phyloP scores from a whole-genome alignment of 1,140 invertebrate genomes.

The Coelopa frigida region DNA sequence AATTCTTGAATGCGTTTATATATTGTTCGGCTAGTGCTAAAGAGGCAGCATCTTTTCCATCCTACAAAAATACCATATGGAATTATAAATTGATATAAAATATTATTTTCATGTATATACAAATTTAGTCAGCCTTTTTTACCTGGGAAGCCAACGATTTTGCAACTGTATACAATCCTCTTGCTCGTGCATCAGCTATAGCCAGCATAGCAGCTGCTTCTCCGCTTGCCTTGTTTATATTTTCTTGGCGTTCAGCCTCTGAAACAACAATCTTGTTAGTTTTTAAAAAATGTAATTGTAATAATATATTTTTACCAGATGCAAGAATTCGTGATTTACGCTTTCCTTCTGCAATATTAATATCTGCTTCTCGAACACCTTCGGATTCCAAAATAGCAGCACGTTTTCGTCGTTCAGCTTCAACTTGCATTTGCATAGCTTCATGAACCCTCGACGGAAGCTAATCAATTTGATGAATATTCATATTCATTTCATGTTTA shows the following conservation, averaged over 20 bases:
- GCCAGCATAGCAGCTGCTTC: constrained; percentile 81
- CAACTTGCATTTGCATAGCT: constrained; percentile 99
- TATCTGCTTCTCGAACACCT: constrained; percentile 87
- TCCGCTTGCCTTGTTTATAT: constrained; percentile 80
- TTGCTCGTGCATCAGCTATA: constrained; percentile 76
- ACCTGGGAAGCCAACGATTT: constrained; percentile 55
- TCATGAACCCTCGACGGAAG: constrained; percentile 89
- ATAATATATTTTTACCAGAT: constrained; percentile 57
- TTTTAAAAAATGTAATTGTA: background rate
- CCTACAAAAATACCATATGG: constrained; percentile 47
- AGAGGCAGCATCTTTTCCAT: constrained; percentile 81
- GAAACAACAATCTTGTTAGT: constrained; percentile 17
- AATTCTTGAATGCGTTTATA: constrained; percentile 83
- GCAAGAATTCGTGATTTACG: constrained; percentile 83
- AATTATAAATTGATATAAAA: constrained; percentile 11
- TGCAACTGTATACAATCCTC: constrained; percentile 68
- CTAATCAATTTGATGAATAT: constrained; percentile 9
- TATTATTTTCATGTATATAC: background rate
- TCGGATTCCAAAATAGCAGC: constrained; percentile 97
- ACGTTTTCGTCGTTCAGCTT: constrained; percentile 93
- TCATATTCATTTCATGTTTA: background rate
- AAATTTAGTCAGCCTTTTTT: too few relatives aligned
- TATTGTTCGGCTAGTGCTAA: constrained; percentile 94
- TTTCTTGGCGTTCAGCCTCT: constrained; percentile 80
- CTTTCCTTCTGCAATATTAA: constrained; percentile 96